Evolutionary conservation across 2,113 vertebrate species (phyloP).

Genomic region (Pseudolaguvia tuberculata): DNA sequence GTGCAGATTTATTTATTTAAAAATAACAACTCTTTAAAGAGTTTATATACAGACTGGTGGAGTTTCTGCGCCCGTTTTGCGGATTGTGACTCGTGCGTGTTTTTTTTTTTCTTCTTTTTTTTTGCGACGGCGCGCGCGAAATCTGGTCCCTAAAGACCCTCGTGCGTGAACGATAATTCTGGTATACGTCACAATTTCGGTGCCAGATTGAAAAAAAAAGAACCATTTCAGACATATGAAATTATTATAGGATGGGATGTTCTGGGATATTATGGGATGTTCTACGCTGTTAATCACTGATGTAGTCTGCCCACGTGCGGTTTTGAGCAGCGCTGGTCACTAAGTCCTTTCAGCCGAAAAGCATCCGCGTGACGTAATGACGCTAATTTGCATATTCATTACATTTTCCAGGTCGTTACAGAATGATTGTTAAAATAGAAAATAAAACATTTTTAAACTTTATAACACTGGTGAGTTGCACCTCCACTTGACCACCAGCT

Average conservation of each 20-base stretch:
- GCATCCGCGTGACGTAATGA: not conserved
- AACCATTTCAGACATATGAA: too few species aligned
- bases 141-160: not conserved
- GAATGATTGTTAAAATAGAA: not conserved
- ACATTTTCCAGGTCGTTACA: not conserved
- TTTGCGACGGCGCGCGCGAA: not conserved
- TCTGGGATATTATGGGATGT: too few species aligned
- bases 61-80: too few species aligned
- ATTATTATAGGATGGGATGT: too few species aligned
- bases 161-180: not conserved
- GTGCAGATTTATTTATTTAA: not conserved
- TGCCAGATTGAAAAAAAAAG: too few species aligned
- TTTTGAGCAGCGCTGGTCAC: not conserved
- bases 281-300: not conserved
- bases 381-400: not conserved
- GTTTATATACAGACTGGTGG: too few species aligned
- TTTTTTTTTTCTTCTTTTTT: not conserved
- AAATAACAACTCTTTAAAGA: too few species aligned
- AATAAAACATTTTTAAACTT: not conserved
- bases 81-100: conserved; percentile 6
- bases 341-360: not conserved
- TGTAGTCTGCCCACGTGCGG: not conserved
- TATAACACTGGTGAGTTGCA: too few species aligned
- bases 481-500: too few species aligned
- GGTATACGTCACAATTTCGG: too few species aligned